phyloP scores from a whole-genome alignment of 2,888 invertebrate genomes.

The Pegoplata infirma region DNA sequence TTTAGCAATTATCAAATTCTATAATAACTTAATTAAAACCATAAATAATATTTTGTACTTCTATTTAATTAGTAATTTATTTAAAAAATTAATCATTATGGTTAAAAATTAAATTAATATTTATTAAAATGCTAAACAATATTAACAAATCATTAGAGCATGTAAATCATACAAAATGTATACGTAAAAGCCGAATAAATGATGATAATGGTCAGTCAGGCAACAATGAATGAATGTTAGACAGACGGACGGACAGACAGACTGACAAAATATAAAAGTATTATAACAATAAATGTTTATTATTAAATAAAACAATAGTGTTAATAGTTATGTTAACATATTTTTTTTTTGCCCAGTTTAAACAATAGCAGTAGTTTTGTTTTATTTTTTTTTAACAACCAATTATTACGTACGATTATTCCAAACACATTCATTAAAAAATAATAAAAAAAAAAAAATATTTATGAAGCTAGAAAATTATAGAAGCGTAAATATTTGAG shows the following conservation, averaged over 20 bases:
- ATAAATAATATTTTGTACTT: too few relatives aligned
- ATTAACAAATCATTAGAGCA: constrained; percentile 38
- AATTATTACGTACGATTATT: constrained; percentile 38
- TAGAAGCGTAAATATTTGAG: constrained; percentile 53
- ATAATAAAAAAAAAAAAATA: constrained; percentile 6
- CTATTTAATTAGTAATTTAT: too few relatives aligned
- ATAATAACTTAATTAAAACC: too few relatives aligned
- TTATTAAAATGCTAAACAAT: constrained; percentile 14
- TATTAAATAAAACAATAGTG: constrained; percentile 7
- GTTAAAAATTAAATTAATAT: constrained; percentile 28
- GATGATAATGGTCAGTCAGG: constrained; percentile 26
- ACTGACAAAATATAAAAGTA: neutral
- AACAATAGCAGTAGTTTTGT: neutral
- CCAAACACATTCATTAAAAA: constrained; percentile 36
- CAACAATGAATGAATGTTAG: too few relatives aligned
- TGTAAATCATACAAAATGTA: constrained; percentile 28
- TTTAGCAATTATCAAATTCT: too few relatives aligned
- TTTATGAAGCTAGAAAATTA: constrained; percentile 30
- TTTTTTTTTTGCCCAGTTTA: neutral
- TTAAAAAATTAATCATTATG: constrained; percentile 3
- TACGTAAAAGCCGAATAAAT: too few relatives aligned
- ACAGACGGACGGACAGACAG: neutral
- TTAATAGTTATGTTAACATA: constrained; percentile 24
- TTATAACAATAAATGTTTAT: neutral
- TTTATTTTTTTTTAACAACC: constrained; percentile 20